Evolutionary conservation across 2,797 vertebrate species (phyloP), one percentile per base, ranked within the genome.

Genomic region (Remorina albescens): DNA sequence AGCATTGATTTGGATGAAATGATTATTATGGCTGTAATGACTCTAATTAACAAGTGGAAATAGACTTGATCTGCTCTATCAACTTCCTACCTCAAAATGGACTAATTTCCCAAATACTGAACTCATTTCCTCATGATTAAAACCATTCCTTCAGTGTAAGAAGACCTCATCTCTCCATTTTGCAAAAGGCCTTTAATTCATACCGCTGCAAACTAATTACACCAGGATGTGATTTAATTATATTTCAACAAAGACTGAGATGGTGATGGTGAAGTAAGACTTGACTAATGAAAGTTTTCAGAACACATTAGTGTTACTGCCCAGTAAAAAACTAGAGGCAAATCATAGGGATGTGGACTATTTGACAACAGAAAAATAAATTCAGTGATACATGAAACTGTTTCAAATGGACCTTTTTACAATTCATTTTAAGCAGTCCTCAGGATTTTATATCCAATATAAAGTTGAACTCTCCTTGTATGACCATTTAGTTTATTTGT

Each of bases 21-120:
- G 67, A 74, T 80, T 78, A 56, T 71, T 21, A 50, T 11, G 36
- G 21, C 37, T 60, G 51, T 65, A 76, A 85, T 78, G 44, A 36
- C 30, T 74, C 47, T 63, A 77, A 85, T 79, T 76, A 80, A 34
- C 51, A 50, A 74, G 34, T 16, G 19, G 61, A 67, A 64, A 73
- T 57, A n/a, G 41, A 49, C 21, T 72, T 68, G 32, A 64, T 53
- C 13, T 51, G n/a, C 23, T 62, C 13, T 25, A 69, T 60, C 39
- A 61, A 37, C 71, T 75, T 70, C 26, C 65, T 55, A 42, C 41
- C 65, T 62, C 51, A 54, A 56, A 58, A 77, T 51, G 0, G 25
- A 68, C 53, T 34, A 15, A 83, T 80, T 74, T 78, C 28, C 57
- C 55, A 21, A 69, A 68, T 68, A 76, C 67, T 58, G 8, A 82